Evolutionary conservation across 2,888 invertebrate species (phyloP), one percentile per base, ranked within the genome.

Genomic region (Herminia tarsipennalis): DNA sequence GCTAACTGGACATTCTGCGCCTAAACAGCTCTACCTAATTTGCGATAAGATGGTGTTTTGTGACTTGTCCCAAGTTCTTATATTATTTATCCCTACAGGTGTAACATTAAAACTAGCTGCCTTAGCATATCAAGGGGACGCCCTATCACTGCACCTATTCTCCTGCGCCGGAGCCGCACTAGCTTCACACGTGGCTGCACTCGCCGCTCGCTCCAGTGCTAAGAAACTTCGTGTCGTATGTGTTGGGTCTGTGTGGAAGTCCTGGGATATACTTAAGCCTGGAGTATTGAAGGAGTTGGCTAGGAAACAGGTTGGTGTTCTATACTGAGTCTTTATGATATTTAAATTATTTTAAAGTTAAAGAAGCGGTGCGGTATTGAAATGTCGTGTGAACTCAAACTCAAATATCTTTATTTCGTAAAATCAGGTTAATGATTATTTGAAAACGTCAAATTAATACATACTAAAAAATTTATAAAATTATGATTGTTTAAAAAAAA

Each of bases 161-260:
- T 52, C 70, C 2, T 93, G 95, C 62, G 97, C 97, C 14, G 99
- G 98, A 0, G 82, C 83, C 8, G 87, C 93, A 16, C 85, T 99
- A 21, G 85, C 78, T 0, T 76, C 77, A 8, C 92, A 94, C 60
- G 79, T 97, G 0, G 98, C 53, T 88, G 96, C 79, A 94, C 95
- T 68, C 95, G 97, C 22, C 68, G 81, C 48, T 78, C 93, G 60
- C 90, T 41, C 86, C 96, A 40, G 97, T 94, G 92, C 92, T 37
- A 93, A 0, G 81, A 95, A 21, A 1, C 14, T 98, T 27, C 93
- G 94, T 34, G 93, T 99, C 0, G 94, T 98, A 0, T 98, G 98
- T 77, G 97, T 98, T 0, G 99, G 99, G 0, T 98, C 98, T 0
- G 98, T 99, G 0, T 99, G 98, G 97, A 94, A 96, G 54, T 98